A percentile compares a stretch with the other conserved stretches of the same genome.
phyloP scores from a whole-genome alignment of 2,888 invertebrate genomes.

The Mesochorus sp. region DNA sequence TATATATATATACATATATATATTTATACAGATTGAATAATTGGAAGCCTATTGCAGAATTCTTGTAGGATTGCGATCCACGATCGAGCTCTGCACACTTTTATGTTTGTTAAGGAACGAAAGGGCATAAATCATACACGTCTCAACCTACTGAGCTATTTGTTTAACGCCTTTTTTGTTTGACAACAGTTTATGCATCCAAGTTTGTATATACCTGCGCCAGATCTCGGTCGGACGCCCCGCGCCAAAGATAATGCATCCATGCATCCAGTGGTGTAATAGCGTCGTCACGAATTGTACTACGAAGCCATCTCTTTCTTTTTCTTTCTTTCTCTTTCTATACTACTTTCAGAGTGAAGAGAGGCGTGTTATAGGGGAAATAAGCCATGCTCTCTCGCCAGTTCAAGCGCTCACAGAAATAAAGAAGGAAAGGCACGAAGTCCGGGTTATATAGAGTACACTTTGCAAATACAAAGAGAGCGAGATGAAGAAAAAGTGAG shows the following conservation, averaged over 20 bases:
- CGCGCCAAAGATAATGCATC: conserved; percentile 66
- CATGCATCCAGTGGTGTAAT: conserved; percentile 65
- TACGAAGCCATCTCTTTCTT: conserved; percentile 61
- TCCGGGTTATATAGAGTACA: conserved; percentile 41
- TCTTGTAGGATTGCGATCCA: conserved; percentile 15
- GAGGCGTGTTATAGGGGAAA: conserved; percentile 59
- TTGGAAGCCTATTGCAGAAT: conserved; percentile 55
- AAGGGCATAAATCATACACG: background rate
- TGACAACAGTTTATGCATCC: background rate
- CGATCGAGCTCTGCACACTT: background rate
- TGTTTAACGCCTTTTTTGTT: background rate
- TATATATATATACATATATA: no score
- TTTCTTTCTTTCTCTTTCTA: no score
- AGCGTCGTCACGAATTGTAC: conserved; percentile 67
- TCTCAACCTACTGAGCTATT: background rate
- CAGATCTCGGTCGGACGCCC: conserved; percentile 58
- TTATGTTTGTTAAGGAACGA: background rate
- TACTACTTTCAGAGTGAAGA: conserved; percentile 38
- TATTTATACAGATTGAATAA: conserved; percentile 50
- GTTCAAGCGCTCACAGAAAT: background rate
- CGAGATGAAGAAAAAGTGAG: conserved; percentile 1
- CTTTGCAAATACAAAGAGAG: background rate
- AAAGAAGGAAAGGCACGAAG: conserved; percentile 47
- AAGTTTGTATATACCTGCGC: background rate
- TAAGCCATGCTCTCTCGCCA: conserved; percentile 47